Base-by-base conservation (phyloP, 2,113 vertebrate species). In the Hylia prasina region DNA sequence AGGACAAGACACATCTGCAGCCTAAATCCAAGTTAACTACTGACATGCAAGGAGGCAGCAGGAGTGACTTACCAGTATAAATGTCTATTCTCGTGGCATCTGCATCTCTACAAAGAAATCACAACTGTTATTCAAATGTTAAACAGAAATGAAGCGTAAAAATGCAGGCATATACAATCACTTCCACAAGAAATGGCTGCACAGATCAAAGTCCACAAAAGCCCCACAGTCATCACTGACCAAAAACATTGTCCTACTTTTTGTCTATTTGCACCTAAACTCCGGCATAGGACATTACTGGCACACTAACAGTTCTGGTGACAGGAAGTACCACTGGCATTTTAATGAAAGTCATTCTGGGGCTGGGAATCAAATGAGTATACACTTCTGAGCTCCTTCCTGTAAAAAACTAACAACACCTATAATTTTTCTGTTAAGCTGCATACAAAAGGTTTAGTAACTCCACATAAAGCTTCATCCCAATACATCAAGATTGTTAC, bases 21-120 rank as follows among this genome's bases (percentile, higher is more conserved):
- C 35, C 54, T 66, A 83, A 83, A 63, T 37, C 44, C 37, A 73
- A 64, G 20, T 42, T 57, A 66, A 37, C 27, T 72, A 56, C 31
- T 27, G 57, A 48, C 31, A 71, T 6, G 37, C 56, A 58, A 78
- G 79, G 30, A 85, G 90, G 94, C 54, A 44, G 40, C 39, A 82
- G 71, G 53, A 79, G 7, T 68, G 35, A 97, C 97, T 98, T 98
- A 99, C 99, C 99, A 97, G 98, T 98, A 94, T 99, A 99, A 97
- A 99, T 99, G 95, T 99, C 99, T 97, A 99, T 99, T 97, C 99
- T 98, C 2, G 99, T 99, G 88, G 99, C 99, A 98, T 98, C 99
- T 85, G 99, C 99, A 98, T 99, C 99, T 98, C 99, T 99, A 97
- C 66, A 96, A 98, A 96, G 82, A 37, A 87, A 94, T 51, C n/a